Base-by-base conservation (phyloP, 2,113 vertebrate species). In the Theristicus caerulescens region DNA sequence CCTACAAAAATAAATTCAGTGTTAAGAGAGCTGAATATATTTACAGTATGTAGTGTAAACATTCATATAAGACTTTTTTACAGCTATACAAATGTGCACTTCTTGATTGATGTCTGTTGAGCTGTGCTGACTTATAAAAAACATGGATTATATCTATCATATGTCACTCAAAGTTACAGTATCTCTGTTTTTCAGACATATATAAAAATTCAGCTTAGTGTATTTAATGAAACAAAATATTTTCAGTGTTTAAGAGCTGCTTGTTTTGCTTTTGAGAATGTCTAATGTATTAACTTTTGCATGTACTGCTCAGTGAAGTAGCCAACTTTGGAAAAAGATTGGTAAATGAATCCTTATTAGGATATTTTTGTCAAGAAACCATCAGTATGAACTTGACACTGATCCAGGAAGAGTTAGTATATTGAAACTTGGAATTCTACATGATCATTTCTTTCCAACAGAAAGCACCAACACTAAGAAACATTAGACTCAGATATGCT, bases 191-290 rank as follows among this genome's bases (percentile, higher is more conserved):
- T 90, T 88, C 72, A 95, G 52, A 79, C 34, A n/a, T 69, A 12
- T 29, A 54, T 82, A 88, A 83, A 92, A 93, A 90, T 42, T 90
- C 51, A 71, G 3, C 54, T 92, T 82, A 20, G 21, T 59, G 27
- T 82, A 92, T 92, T 97, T 95, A 92, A 64, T 86, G 55, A 94
- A 96, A 96, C 80, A 80, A 94, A 93, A 66, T 97, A 92, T 95
- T 96, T 93, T 84, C n/a, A 14, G 10, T 78, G 49, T 77, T 97
- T 82, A 85, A 89, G 86, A 96, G 49, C 51, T 66, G 25, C 88
- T 96, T 93, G 47, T 38, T 95, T 72, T 86, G 58, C 69, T 91
- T 93, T 72, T 95, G 81, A 85, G 94, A 96, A 78, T 77, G 29
- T 92, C 66, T 95, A 77, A 78, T 82, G 64, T 47, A 58, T 82